Conservation (phyloP, 2,888 invertebrate species). For the Tridacna gigas region DNA sequence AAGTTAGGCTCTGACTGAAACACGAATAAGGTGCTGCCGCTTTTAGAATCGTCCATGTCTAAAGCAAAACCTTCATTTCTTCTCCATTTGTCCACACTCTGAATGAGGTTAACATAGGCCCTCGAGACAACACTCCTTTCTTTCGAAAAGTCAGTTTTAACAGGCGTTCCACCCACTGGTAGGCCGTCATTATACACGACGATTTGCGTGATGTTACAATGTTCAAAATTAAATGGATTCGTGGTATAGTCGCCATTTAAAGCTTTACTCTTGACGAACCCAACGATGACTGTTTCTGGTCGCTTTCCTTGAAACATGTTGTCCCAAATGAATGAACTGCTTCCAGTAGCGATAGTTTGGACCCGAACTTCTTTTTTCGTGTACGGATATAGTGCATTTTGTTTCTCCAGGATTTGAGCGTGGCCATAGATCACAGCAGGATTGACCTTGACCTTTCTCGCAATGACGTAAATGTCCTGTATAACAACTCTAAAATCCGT, state of each 20-base stretch:
- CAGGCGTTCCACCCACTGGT: slow-evolving; percentile 49
- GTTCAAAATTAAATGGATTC: slow-evolving; percentile 61
- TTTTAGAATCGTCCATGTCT: slow-evolving; percentile 19
- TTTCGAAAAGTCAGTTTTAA: slow-evolving; percentile 42
- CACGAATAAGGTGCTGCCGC: slow-evolving; percentile 34
- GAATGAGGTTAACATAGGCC: slow-evolving; percentile 46
- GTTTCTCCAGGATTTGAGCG: slow-evolving; percentile 33
- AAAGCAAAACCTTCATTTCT: slow-evolving; percentile 39
- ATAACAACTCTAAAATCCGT: slow-evolving; percentile 29
- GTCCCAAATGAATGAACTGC: slow-evolving; percentile 43
- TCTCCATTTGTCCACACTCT: slow-evolving; percentile 41
- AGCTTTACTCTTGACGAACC: slow-evolving; percentile 45
- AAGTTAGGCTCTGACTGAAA: slow-evolving; percentile 45
- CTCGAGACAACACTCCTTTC: not conserved
- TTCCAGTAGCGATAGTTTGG: slow-evolving; percentile 45
- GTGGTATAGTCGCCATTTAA: slow-evolving; percentile 46
- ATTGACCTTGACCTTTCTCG: slow-evolving; percentile 17
- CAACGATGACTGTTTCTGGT: slow-evolving; percentile 40
- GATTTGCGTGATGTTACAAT: slow-evolving; percentile 46
- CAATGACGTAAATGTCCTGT: slow-evolving; percentile 33
- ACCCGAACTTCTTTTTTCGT: slow-evolving; percentile 30
- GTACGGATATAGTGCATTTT: slow-evolving; percentile 19
- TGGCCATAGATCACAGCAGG: slow-evolving; percentile 38
- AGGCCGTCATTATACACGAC: slow-evolving; percentile 49
- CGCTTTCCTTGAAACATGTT: slow-evolving; percentile 52